Base-by-base conservation (phyloP, 2,113 vertebrate species). In the Cyphomyrus plagiostoma region DNA sequence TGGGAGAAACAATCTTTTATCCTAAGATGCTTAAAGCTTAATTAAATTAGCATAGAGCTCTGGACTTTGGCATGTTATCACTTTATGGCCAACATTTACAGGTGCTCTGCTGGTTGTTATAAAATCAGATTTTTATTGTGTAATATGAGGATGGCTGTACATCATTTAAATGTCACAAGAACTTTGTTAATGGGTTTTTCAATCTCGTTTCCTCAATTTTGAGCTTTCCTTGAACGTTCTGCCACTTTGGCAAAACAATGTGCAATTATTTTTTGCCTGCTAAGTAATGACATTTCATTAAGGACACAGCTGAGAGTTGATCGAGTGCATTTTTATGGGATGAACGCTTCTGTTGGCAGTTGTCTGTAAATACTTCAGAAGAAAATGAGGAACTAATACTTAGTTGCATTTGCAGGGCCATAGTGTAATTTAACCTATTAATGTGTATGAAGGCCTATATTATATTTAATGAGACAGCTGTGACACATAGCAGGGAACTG, bases 211-310 rank as follows among this genome's bases (percentile, higher is more conserved):
- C 92, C 92, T 90, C 91, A 90, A 90, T 91, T 58, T 49, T 91
- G 90, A 88, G 90, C 21, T 84, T 84, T n/a, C 87, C 70, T 88
- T 50, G 91, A 89, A 90, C 58, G 89, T 74, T 91, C 84, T 91
- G 89, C 87, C 90, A 89, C 91, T 90, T 91, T 92, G 15, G 80
- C 17, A 83, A 83, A 83, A 48, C 80, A 83, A 48, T 48, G 80
- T 2, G 0, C 42, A 83, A 83, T 83, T 84, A 84, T 45, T 48
- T 84, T 80, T 84, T n/a, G 46, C 19, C 82, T 19, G 82, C 82
- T 84, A 84, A 84, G 82, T 84, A 84, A 84, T 84, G 82, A 84
- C 82, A 46, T 84, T 48, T 84, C 42, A 42, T 80, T 80, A 80
- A 80, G 5, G 74, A 19, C 74, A 80, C 15, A 80, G 74, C 74